Percentiles rank a stretch among this genome's conserved stretches.
These are phyloP conservation scores for Cetoscarus ocellatus DNA, from an alignment of 2,797 vertebrate genomes.

Conservation along the genomic window DNA sequence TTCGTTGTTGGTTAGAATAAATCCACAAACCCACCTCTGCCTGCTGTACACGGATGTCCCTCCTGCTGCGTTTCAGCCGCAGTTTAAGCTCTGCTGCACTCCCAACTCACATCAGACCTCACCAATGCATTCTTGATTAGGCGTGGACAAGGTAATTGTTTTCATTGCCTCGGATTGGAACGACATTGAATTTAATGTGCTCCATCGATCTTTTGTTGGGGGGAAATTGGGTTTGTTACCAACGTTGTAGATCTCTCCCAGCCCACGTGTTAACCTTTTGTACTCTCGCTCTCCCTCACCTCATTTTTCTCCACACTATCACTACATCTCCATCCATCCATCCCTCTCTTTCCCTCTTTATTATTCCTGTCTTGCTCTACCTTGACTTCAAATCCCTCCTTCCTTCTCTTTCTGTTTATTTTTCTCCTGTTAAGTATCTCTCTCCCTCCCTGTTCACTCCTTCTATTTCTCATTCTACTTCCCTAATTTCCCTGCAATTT, in stretches of 20 bases:
- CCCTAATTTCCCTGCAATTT: slow-evolving; percentile 13
- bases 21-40: slow-evolving; percentile 16
- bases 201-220: slow-evolving; percentile 76
- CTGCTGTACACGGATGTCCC: slow-evolving; percentile 31
- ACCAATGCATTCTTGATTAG: slow-evolving; percentile 73
- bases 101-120: slow-evolving; percentile 51
- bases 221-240: slow-evolving; percentile 75
- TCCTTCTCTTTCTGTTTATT: slow-evolving; percentile 17
- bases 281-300: slow-evolving; percentile 25
- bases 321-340: slow-evolving; percentile 22
- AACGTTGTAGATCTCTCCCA: slow-evolving; percentile 53
- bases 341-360: not conserved
- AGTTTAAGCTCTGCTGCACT: slow-evolving; percentile 49
- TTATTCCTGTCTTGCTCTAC: slow-evolving; percentile 19
- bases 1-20: not conserved
- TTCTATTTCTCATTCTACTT: not conserved
- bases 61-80: slow-evolving; percentile 19
- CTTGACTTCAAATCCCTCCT: slow-evolving; percentile 20
- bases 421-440: not conserved
- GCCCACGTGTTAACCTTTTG: slow-evolving; percentile 49
- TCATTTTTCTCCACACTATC: slow-evolving; percentile 40
- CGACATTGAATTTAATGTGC: slow-evolving; percentile 69
- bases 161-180: slow-evolving; percentile 72
- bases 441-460: not conserved
- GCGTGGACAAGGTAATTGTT: slow-evolving; percentile 75